Base-by-base conservation (phyloP, 2,888 invertebrate genomes). In the Charanyca ferruginea region DNA sequence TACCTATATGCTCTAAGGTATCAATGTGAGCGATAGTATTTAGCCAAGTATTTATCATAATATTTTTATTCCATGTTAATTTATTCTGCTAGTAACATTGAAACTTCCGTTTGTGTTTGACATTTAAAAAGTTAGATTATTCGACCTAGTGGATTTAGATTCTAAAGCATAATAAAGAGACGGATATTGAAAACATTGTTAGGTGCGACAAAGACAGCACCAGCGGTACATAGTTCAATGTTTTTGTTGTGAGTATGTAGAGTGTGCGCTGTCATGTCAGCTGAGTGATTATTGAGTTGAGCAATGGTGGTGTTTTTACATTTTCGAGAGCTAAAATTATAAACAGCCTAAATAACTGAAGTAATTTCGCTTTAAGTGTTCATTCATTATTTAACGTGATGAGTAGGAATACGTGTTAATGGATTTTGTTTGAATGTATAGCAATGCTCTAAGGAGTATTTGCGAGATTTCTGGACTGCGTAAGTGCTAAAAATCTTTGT, bases 401-500 rank as follows among this genome's bases (percentile, higher is more conserved):
- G 66, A 54, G 59, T 71, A 47, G 41, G 48, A 41, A 61, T 66
- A 49, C 47, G 48, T 61, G 54, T 60, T 65, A 53, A 68, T 69
- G 73, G 69, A 66, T 73, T 70, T 54, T 48, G 52, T 67, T 49
- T 77, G 55, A 77, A 55, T 69, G 70, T 48, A 57, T 68, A 57
- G 71, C 76, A 76, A 84, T 83, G 84, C 73, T 72, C 73, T 79
- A 80, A 77, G 79, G 77, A 77, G 75, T 85, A 78, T 73, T 83
- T 85, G 82, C 84, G 82, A 85, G 84, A 88, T 85, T 85, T 77
- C 77, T 81, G 81, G 86, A 86, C 86, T 89, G 88, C 90, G 92
- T 91, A 91, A 93, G 93, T 93, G 85, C 81, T 86, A 79, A 87
- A 63, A 73, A 93, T 92, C 94, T 94, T 94, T 95, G 94, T 94